A percentile compares a stretch with the other conserved stretches of the same genome.
These are phyloP conservation scores for Bhutanitis thaidina DNA, from an alignment of 2,888 invertebrate species.

Conservation along the genomic window DNA sequence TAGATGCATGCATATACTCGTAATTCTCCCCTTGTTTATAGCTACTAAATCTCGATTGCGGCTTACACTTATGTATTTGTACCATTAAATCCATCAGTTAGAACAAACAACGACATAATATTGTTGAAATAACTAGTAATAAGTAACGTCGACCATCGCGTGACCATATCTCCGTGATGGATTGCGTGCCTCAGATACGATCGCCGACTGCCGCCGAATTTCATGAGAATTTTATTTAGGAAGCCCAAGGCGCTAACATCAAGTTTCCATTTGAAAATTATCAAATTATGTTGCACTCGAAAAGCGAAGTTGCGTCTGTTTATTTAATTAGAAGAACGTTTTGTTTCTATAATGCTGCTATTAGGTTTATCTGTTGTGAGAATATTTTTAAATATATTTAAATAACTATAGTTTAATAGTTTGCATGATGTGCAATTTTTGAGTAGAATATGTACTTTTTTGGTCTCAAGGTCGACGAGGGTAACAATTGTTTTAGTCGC, in stretches of 20 bases:
- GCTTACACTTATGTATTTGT: no score
- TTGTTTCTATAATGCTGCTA: slow-evolving; percentile 59
- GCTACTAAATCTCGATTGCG: no score
- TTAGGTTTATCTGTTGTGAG: slow-evolving; percentile 37
- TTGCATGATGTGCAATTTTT: no score
- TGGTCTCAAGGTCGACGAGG: no score
- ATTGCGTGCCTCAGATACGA: slow-evolving; percentile 69
- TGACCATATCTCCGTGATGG: slow-evolving; percentile 61
- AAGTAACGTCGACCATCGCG: slow-evolving; percentile 59
- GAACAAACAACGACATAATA: slow-evolving; percentile 56
- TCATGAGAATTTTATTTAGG: slow-evolving; percentile 65
- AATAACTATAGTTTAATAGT: no score
- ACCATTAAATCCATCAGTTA: neutral
- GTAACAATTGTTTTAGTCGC: no score
- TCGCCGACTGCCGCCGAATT: slow-evolving; percentile 65
- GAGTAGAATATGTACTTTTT: no score
- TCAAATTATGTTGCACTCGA: slow-evolving; percentile 62
- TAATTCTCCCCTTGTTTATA: no score
- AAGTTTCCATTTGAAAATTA: slow-evolving; percentile 59
- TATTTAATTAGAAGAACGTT: slow-evolving; percentile 69
- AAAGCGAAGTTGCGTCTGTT: slow-evolving; percentile 58
- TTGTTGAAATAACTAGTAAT: slow-evolving; percentile 50
- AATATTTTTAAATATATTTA: no score
- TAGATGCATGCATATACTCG: no score
- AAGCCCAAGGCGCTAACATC: slow-evolving; percentile 50